phyloP scores from a whole-genome alignment of 2,797 vertebrate genomes.

The Enteromius anoplus region DNA sequence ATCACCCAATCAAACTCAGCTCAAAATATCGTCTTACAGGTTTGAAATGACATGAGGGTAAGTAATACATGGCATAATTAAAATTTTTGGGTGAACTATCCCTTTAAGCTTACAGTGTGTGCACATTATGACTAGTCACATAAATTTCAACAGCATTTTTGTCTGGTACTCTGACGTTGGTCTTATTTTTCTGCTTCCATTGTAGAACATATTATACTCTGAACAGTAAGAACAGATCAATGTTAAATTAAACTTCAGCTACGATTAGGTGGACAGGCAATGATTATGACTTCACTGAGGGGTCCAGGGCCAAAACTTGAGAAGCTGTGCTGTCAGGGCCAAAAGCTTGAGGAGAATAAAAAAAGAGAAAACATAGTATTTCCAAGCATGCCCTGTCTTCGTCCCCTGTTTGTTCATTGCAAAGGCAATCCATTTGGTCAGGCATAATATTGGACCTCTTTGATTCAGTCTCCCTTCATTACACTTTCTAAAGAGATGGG shows the following conservation, averaged over 20 bases:
- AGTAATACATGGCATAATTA: not conserved
- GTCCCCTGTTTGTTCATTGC: not conserved
- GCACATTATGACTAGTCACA: not conserved
- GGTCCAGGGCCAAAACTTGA: not conserved
- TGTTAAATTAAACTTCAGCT: constrained; percentile 56
- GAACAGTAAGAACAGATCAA: constrained; percentile 20
- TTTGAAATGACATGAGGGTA: not conserved
- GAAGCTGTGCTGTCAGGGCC: not conserved
- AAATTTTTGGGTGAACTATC: not conserved
- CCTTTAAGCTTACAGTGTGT: not conserved
- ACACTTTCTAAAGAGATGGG: constrained; percentile 37
- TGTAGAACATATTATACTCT: not conserved
- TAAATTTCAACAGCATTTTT: not conserved
- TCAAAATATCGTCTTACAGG: not conserved
- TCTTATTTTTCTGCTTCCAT: not conserved
- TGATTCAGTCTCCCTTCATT: constrained; percentile 45
- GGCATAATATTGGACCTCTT: constrained; percentile 39
- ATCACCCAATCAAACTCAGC: not conserved
- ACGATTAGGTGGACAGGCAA: constrained; percentile 47
- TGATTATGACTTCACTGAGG: constrained; percentile 34
- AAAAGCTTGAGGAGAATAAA: not conserved
- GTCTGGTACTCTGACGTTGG: not conserved
- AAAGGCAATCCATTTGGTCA: constrained; percentile 32
- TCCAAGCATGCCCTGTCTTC: not conserved
- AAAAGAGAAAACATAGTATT: not conserved